phyloP scores from a whole-genome alignment of 2,797 vertebrate species.

The Gallinago nigripennis region DNA sequence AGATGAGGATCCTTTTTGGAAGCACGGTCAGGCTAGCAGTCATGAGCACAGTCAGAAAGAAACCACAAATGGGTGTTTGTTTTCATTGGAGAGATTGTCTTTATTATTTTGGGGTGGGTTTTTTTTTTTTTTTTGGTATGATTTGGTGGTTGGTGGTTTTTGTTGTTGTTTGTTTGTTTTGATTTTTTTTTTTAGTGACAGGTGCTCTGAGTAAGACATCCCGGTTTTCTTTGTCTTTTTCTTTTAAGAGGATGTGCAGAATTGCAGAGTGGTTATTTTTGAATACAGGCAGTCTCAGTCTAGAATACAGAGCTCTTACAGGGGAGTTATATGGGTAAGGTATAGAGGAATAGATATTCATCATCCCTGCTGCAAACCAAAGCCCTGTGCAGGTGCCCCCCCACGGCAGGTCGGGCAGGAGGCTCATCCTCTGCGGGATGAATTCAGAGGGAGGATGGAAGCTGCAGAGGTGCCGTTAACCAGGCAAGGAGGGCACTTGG shows the following conservation, averaged over 20 bases:
- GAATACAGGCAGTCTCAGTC: not conserved
- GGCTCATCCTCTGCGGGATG: accelerated
- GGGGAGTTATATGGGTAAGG: not conserved
- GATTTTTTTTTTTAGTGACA: not conserved
- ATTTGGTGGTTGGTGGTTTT: not conserved
- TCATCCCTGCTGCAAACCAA: not conserved
- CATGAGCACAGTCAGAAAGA: not conserved
- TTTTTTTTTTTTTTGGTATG: not conserved
- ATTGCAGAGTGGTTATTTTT: not conserved
- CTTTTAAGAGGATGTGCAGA: not conserved
- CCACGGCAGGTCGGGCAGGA: not conserved
- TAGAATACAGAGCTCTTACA: not conserved
- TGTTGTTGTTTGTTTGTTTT: not conserved
- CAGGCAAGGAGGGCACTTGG: not conserved
- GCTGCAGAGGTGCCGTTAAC: not conserved
- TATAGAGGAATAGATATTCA: not conserved
- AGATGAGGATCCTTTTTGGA: not conserved
- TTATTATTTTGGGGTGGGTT: not conserved
- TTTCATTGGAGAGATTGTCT: not conserved
- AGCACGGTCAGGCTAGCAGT: not conserved
- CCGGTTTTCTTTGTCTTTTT: not conserved
- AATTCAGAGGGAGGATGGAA: not conserved
- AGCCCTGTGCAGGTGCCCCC: not conserved
- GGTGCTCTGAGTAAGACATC: not conserved
- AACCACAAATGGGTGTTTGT: not conserved